Evolutionary conservation across 1,140 invertebrate species (phyloP).

Genomic region (Doryteuthis pealeii): DNA sequence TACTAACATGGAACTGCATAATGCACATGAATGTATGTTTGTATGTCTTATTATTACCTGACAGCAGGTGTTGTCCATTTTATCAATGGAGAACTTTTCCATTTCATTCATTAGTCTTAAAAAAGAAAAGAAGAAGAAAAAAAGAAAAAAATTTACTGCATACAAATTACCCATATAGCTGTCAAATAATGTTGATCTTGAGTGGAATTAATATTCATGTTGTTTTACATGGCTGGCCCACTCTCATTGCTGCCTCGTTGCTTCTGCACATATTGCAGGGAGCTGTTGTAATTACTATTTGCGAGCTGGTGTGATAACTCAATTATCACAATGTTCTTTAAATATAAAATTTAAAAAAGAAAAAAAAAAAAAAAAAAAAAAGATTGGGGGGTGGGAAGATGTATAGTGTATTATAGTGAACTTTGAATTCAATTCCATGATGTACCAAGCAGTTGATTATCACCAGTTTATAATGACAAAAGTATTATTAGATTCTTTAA

Average conservation of each 20-base stretch:
- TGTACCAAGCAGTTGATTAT: slow-evolving; percentile 2
- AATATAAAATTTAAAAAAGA: neutral
- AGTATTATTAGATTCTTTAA: neutral
- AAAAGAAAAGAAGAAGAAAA: too few relatives aligned
- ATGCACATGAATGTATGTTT: neutral
- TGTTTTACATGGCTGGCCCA: neutral
- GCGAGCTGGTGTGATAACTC: neutral
- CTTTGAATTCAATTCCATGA: slow-evolving; percentile 1
- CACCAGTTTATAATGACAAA: slow-evolving; percentile 8
- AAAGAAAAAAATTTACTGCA: slow-evolving; percentile 1
- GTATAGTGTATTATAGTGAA: slow-evolving; percentile 9
- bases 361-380: neutral
- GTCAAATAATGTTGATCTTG: neutral
- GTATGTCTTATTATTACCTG: neutral
- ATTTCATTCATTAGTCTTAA: slow-evolving; percentile 3
- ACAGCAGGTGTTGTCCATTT: slow-evolving; percentile 4
- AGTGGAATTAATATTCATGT: too few relatives aligned
- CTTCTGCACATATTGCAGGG: neutral
- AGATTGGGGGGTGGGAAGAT: neutral
- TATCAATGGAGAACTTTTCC: neutral
- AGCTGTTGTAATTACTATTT: neutral
- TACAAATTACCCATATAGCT: slow-evolving; percentile 5
- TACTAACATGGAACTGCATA: slow-evolving; percentile 2
- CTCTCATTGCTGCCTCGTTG: slow-evolving; percentile 3
- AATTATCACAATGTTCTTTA: neutral